Conservation (phyloP, 1,140 invertebrate species). For the Macrotrachela quadricornifera region DNA sequence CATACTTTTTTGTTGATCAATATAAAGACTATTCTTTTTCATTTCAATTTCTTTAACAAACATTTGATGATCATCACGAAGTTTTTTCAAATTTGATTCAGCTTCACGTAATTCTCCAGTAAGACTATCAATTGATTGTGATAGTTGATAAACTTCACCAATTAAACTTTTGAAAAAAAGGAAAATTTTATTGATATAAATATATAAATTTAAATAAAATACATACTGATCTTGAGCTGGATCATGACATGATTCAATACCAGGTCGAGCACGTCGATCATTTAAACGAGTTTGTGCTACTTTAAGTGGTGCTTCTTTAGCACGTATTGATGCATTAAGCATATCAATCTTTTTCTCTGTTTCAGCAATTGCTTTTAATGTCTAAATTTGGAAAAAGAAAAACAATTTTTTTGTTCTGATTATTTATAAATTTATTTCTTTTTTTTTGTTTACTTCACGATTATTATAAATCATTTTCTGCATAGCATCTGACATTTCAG, state of each 20-base stretch:
- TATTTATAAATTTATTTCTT: no score
- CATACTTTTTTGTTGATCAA: slow-evolving; percentile 27
- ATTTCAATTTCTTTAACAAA: slow-evolving; percentile 27
- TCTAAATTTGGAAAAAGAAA: slow-evolving; percentile 11
- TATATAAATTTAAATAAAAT: not conserved
- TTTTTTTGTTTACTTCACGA: no score
- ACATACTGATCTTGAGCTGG: slow-evolving; percentile 13
- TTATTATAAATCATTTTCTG: no score
- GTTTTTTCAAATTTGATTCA: slow-evolving; percentile 25
- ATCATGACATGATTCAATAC: slow-evolving; percentile 68
- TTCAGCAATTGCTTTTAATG: slow-evolving; percentile 21
- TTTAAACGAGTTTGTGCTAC: slow-evolving; percentile 72
- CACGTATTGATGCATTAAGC: slow-evolving; percentile 25
- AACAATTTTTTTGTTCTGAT: no score
- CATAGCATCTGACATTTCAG: slow-evolving; percentile 25
- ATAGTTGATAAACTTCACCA: slow-evolving; percentile 27
- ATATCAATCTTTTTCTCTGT: slow-evolving; percentile 28
- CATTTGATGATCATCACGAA: slow-evolving; percentile 27
- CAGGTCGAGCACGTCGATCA: slow-evolving; percentile 54
- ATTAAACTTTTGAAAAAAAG: no score
- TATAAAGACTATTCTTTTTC: slow-evolving; percentile 29
- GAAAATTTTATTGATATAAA: not conserved
- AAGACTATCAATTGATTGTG: slow-evolving; percentile 25
- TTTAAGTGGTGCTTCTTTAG: slow-evolving; percentile 33
- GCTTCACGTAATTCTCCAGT: slow-evolving; percentile 23